Evolutionary conservation across 2,888 invertebrate species (phyloP).

Genomic region (Crematogaster levior): DNA sequence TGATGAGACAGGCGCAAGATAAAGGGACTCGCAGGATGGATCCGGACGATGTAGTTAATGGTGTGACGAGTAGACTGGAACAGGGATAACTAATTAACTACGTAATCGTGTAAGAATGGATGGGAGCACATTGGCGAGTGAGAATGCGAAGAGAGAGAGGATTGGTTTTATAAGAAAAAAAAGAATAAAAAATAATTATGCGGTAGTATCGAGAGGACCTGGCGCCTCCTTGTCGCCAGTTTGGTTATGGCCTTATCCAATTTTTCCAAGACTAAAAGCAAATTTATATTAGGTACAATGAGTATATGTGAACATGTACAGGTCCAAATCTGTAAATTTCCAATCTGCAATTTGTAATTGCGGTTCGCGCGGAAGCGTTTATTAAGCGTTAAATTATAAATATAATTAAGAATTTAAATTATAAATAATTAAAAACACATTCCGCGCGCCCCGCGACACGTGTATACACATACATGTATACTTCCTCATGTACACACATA

Average conservation of each 20-base stretch:
- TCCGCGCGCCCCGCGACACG: slow-evolving; percentile 82
- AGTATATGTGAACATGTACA: slow-evolving; percentile 81
- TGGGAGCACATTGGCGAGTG: slow-evolving; percentile 70
- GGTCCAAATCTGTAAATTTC: slow-evolving; percentile 83
- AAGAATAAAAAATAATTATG: slow-evolving; percentile 65
- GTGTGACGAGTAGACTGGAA: slow-evolving; percentile 74
- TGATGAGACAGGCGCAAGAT: slow-evolving; percentile 61
- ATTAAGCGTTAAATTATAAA: slow-evolving; percentile 71
- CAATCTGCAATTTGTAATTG: slow-evolving; percentile 81
- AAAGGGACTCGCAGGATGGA: slow-evolving; percentile 66
- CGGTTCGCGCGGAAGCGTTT: slow-evolving; percentile 80
- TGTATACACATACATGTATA: slow-evolving; percentile 37
- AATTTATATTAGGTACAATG: slow-evolving; percentile 85
- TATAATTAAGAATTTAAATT: slow-evolving; percentile 71
- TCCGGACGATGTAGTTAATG: slow-evolving; percentile 77
- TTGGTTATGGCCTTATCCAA: slow-evolving; percentile 86
- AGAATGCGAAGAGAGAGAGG: slow-evolving; percentile 71
- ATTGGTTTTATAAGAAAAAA: slow-evolving; percentile 81
- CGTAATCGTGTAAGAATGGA: slow-evolving; percentile 75
- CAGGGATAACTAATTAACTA: slow-evolving; percentile 74
- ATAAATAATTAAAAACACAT: slow-evolving; percentile 74
- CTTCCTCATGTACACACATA: slow-evolving; percentile 72
- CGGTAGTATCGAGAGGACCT: slow-evolving; percentile 81
- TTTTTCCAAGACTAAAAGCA: slow-evolving; percentile 85
- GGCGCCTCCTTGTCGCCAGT: slow-evolving; percentile 84